Evolutionary conservation across 2,797 vertebrate species (phyloP).

Genomic region (Tangara arthus): DNA sequence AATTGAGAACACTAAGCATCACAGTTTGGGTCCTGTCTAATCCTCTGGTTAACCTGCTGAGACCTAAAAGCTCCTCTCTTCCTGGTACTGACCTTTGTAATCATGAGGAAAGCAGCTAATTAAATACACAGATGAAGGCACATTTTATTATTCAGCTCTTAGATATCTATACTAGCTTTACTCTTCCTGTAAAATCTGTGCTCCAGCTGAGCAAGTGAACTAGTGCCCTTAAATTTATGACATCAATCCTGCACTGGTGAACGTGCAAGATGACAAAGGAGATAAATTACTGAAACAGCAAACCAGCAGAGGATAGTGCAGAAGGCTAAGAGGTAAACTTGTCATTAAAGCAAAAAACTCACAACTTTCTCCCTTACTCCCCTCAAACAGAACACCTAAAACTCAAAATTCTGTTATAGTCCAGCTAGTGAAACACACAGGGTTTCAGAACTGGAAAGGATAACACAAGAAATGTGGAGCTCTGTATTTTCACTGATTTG

Average conservation of each 20-base stretch:
- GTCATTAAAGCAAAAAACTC: background rate
- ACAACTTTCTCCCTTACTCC: rapidly evolving
- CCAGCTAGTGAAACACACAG: background rate
- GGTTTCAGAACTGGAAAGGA: background rate
- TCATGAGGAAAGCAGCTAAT: slow-evolving; percentile 35
- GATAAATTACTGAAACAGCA: background rate
- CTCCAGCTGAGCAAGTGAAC: slow-evolving; percentile 6
- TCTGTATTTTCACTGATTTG: background rate
- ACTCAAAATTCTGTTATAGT: background rate
- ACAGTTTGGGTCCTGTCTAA: slow-evolving; percentile 26
- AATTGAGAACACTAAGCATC: slow-evolving; percentile 22
- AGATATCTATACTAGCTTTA: background rate
- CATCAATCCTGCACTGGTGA: background rate
- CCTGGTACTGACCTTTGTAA: slow-evolving; percentile 40
- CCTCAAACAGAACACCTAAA: background rate
- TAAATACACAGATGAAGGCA: slow-evolving; percentile 15
- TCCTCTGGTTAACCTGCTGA: slow-evolving; percentile 49
- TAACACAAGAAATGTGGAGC: background rate
- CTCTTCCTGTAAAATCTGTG: background rate
- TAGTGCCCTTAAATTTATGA: background rate
- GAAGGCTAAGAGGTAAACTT: background rate
- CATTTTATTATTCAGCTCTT: slow-evolving; percentile 14
- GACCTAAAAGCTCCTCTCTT: slow-evolving; percentile 55
- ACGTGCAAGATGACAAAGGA: background rate
- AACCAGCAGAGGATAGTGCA: background rate